phyloP scores from a whole-genome alignment of 2,113 vertebrate genomes.

The Sander lucioperca region DNA sequence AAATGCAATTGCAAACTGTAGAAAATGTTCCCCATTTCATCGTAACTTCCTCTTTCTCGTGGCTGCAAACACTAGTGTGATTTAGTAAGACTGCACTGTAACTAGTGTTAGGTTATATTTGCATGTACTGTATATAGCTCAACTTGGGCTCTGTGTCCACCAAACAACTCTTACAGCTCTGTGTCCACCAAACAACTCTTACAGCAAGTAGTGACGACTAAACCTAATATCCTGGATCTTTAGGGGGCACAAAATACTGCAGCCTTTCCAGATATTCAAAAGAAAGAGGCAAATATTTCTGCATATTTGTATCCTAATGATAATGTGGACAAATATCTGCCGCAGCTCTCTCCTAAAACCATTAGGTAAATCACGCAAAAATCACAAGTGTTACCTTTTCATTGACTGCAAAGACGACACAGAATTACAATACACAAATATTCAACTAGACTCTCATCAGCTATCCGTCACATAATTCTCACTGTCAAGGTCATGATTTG shows the following conservation, averaged over 20 bases:
- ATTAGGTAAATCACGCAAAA: slow-evolving; percentile 38
- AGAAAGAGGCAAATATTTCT: background rate
- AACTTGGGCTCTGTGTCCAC: background rate
- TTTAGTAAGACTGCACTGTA: background rate
- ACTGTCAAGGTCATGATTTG: slow-evolving; percentile 26
- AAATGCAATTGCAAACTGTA: slow-evolving; percentile 26
- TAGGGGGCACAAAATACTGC: background rate
- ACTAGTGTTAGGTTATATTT: background rate
- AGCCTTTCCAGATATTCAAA: background rate
- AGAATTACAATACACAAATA: slow-evolving; percentile 55
- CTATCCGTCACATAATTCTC: slow-evolving; percentile 47
- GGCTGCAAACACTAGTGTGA: background rate
- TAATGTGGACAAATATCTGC: slow-evolving; percentile 3
- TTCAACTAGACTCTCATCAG: slow-evolving; percentile 42
- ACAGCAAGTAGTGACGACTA: background rate
- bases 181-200: background rate
- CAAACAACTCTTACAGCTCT: background rate
- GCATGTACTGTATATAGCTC: background rate
- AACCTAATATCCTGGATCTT: background rate
- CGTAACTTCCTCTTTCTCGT: slow-evolving; percentile 31
- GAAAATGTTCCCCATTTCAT: slow-evolving; percentile 36
- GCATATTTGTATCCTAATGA: background rate
- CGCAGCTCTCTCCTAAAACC: slow-evolving; percentile 9
- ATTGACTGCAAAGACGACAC: slow-evolving; percentile 52
- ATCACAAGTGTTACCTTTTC: slow-evolving; percentile 61